Evolutionary conservation across 2,113 vertebrate genomes (phyloP).

Genomic region (Solea solea): DNA sequence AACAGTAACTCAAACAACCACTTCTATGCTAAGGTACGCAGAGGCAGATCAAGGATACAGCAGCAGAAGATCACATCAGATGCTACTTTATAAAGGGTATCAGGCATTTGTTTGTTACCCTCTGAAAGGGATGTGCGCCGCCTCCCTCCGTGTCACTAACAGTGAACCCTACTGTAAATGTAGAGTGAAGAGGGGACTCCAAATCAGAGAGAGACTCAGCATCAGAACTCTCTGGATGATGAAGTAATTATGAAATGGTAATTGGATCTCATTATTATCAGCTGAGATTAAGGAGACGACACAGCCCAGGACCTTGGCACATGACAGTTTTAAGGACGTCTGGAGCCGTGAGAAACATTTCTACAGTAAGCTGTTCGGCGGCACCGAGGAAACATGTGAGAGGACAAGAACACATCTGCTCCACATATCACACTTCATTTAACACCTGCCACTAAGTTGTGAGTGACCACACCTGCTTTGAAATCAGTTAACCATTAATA

Average conservation of each 20-base stretch:
- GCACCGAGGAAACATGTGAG: too few relatives aligned
- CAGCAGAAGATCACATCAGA: too few relatives aligned
- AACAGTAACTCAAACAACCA: too few relatives aligned
- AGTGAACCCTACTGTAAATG: neutral
- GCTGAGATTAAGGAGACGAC: slow-evolving; percentile 20
- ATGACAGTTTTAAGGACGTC: neutral
- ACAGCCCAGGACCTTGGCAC: slow-evolving; percentile 17
- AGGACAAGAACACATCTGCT: too few relatives aligned
- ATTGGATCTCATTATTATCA: slow-evolving; percentile 65
- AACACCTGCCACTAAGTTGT: too few relatives aligned
- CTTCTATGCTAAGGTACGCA: too few relatives aligned
- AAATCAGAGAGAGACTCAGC: slow-evolving; percentile 37
- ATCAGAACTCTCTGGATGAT: slow-evolving; percentile 48
- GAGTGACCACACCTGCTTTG: too few relatives aligned
- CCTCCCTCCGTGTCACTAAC: neutral
- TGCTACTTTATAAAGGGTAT: too few relatives aligned
- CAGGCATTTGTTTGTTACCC: neutral
- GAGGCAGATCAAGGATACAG: too few relatives aligned
- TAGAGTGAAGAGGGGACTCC: slow-evolving; percentile 4
- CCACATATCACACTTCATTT: too few relatives aligned
- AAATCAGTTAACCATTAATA: too few relatives aligned
- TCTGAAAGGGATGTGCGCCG: neutral
- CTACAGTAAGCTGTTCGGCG: too few relatives aligned
- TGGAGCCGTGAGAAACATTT: neutral
- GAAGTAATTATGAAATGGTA: slow-evolving; percentile 65